Percentiles rank a stretch among this genome's conserved stretches.
phyloP scores from a whole-genome alignment of 2,113 vertebrate genomes.

The Antennarius striatus region DNA sequence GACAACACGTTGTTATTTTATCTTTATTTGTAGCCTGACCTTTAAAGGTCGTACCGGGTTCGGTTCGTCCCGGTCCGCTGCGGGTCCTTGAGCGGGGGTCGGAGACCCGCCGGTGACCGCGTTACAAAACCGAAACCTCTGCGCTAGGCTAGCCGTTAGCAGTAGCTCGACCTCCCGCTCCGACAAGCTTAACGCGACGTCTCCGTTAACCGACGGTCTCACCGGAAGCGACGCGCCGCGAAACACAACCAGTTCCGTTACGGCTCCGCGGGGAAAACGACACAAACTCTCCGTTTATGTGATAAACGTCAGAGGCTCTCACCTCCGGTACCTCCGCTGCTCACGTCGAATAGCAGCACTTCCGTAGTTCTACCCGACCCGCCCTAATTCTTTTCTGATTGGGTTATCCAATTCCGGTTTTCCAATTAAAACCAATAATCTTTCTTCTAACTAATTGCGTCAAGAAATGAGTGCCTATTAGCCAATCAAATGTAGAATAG shows the following conservation, averaged over 20 bases:
- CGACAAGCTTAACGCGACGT: accelerated
- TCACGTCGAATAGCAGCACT: neutral
- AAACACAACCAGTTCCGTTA: accelerated
- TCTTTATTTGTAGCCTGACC: too few species aligned
- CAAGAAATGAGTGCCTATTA: too few species aligned
- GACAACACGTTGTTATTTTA: too few species aligned
- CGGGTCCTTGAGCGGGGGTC: neutral
- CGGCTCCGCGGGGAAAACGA: neutral
- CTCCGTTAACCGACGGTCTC: accelerated
- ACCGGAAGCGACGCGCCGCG: neutral
- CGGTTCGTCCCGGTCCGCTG: too few species aligned
- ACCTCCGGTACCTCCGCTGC: slow-evolving; percentile 20
- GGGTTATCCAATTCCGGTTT: too few species aligned
- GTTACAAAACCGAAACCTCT: slow-evolving; percentile 3
- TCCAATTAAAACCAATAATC: neutral
- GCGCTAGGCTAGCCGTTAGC: slow-evolving; percentile 37
- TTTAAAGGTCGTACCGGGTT: too few species aligned
- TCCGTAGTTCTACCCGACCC: neutral
- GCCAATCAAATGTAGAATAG: too few species aligned
- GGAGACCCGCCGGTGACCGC: neutral
- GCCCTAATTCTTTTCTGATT: too few species aligned
- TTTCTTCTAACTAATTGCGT: too few species aligned
- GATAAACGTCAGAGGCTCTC: neutral
- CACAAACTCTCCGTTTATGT: neutral
- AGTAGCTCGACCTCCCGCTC: slow-evolving; percentile 59